These are phyloP conservation scores for Amphiprion ocellaris DNA, from an alignment of 2,113 vertebrate genomes.

Conservation along the genomic window DNA sequence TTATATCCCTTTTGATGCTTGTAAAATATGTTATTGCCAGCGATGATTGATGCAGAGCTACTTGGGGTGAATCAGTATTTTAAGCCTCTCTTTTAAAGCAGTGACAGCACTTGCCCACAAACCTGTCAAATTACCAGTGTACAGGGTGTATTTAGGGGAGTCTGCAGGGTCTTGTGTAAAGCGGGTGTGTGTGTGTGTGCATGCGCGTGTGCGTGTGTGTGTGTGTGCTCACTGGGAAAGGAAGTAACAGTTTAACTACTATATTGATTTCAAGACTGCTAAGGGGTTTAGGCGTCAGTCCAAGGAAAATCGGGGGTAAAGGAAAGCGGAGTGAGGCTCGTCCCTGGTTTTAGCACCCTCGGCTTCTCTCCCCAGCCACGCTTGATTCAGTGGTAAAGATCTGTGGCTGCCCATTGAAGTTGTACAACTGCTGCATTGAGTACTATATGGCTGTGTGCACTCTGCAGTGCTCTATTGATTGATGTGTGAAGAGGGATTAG, in stretches of 20 bases:
- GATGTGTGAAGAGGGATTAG: constrained; percentile 82
- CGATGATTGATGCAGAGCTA: constrained; percentile 26
- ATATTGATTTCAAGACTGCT: constrained; percentile 82
- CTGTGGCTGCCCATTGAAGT: constrained; percentile 74
- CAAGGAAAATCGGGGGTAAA: constrained; percentile 75
- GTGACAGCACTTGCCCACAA: constrained; percentile 67
- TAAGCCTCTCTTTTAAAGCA: constrained; percentile 62
- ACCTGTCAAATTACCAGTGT: constrained; percentile 76
- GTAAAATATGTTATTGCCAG: constrained; percentile 45
- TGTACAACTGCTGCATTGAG: constrained; percentile 76
- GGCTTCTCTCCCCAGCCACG: constrained; percentile 56
- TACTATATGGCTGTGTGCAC: constrained; percentile 69
- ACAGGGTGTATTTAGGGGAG: constrained; percentile 67
- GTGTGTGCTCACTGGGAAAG: constrained; percentile 60
- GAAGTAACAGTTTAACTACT: constrained; percentile 83
- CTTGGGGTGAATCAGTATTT: constrained; percentile 60
- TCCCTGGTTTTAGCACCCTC: constrained; percentile 62
- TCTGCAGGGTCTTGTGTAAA: constrained; percentile 67
- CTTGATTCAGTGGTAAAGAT: constrained; percentile 78
- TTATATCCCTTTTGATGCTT: constrained; percentile 27
- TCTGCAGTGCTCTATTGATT: constrained; percentile 82
- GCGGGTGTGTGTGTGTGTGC: constrained; percentile 33
- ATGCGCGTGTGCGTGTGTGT: constrained; percentile 16
- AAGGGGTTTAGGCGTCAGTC: constrained; percentile 73
- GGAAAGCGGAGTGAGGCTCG: constrained; percentile 58